Base-by-base conservation (phyloP, 2,888 invertebrate species). In the Mythimna loreyi region DNA sequence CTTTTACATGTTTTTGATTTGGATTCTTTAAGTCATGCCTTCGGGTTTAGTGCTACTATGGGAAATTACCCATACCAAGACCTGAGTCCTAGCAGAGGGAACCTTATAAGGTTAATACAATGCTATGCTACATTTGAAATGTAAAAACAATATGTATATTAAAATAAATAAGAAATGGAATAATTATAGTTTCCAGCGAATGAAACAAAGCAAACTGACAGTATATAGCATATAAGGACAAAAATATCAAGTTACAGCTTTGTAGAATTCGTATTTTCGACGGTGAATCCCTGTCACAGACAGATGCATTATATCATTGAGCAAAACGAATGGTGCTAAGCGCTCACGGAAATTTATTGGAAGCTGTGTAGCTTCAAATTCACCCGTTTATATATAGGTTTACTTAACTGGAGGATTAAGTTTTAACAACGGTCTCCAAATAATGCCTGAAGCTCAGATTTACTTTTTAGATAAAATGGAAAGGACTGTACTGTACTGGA, bases 261-360 rank as follows among this genome's bases (percentile, higher is more conserved):
- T 11, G 49, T 13, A 56, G 52, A 61, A 65, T 68, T 28, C 30
- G 43, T 78, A 59, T 71, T 47, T 47, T 40, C 45, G 36, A 36
- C 52, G 53, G 45, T 50, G 64, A 69, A 53, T 75, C 25, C 59
- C 65, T 72, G 72, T 53, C 69, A 58, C 56, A 13, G 19, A 21
- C 75, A 72, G 58, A 56, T 58, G 62, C 57, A 62, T 62, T 77
- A 71, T 61, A 75, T 75, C 49, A 80, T 69, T 40, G 55, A 30
- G 43, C 28, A 64, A 62, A 65, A 57, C 36, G 64, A 67, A 65
- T 33, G 47, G 60, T 52, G 23, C 50, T 52, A 67, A 72, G 63
- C 56, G 72, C 52, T 72, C 59, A 64, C 59, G 65, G 45, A 56
- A 71, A 78, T 73, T 67, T 82, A 76, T 79, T 55, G 33, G 23